Evolutionary conservation across 2,888 invertebrate species (phyloP).

Genomic region (Latheticus oryzae): DNA sequence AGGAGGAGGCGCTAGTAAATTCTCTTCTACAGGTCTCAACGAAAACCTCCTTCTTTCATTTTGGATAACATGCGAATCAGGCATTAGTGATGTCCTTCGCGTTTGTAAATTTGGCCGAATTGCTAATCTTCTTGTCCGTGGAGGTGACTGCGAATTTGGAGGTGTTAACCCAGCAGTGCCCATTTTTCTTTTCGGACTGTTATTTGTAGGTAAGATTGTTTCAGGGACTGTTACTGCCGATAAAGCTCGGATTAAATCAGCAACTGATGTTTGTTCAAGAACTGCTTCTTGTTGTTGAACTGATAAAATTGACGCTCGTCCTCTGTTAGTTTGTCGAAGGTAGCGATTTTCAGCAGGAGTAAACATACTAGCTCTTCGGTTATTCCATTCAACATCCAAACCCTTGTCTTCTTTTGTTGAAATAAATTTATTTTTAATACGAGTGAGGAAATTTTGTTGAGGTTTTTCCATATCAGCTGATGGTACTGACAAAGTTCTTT

Average conservation of each 20-base stretch:
- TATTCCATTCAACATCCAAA: slow-evolving; percentile 35
- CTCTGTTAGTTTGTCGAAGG: slow-evolving; percentile 48
- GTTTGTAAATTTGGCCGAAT: slow-evolving; percentile 45
- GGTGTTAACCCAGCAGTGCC: slow-evolving; percentile 67
- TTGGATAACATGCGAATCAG: slow-evolving; percentile 29
- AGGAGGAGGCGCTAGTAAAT: slow-evolving; percentile 44
- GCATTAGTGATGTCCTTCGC: slow-evolving; percentile 54
- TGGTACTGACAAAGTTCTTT: slow-evolving; percentile 45
- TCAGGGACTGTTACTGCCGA: slow-evolving; percentile 70
- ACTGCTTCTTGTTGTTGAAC: slow-evolving; percentile 68
- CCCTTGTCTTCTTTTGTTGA: slow-evolving; percentile 45
- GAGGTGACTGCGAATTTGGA: slow-evolving; percentile 28
- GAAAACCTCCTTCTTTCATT: slow-evolving; percentile 53
- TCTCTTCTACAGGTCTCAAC: slow-evolving; percentile 54
- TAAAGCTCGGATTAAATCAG: slow-evolving; percentile 82
- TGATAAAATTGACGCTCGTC: slow-evolving; percentile 52
- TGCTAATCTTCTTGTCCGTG: slow-evolving; percentile 45
- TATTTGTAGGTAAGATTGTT: slow-evolving; percentile 41
- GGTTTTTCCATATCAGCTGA: slow-evolving; percentile 46
- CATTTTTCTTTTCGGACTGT: slow-evolving; percentile 66
- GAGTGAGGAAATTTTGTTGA: slow-evolving; percentile 48
- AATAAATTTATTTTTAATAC: slow-evolving; percentile 46
- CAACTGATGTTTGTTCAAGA: slow-evolving; percentile 84
- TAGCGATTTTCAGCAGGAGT: slow-evolving; percentile 49
- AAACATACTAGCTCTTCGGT: slow-evolving; percentile 61